Evolutionary conservation across 2,888 invertebrate genomes (phyloP), one percentile per base, ranked within the genome.

Genomic region (Lissonota sp.): DNA sequence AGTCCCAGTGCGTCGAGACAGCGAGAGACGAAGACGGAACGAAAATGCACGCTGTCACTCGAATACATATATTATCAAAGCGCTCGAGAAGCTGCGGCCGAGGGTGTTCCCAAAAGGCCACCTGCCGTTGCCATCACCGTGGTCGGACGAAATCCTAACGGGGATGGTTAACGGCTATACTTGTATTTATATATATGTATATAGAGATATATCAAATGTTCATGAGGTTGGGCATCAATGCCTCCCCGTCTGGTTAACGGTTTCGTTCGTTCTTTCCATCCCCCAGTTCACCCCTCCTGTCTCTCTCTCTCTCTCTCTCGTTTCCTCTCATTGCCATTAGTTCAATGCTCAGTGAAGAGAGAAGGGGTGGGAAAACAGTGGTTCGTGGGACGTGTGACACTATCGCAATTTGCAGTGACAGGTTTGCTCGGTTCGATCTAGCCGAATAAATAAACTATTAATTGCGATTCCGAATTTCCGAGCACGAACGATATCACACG

Each of bases 321-420:
- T 26, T 26, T 3, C 3, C 26, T 26, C n/a, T 53, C 26, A n/a
- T 2, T 46, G 6, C 57, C 42, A 42, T 63, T 40, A 55, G 53
- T 7, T 7, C 12, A 26, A 26, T 40, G 26, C 57, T 5, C 39
- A 14, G 39, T 40, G 37, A 57, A 64, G 57, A 55, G 55, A 10
- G 39, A 39, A 3, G 46, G 16, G 10, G 58, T 6, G n/a, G 42
- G 39, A 60, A 12, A 70, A 44, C 69, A 37, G 14, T 63, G 26
- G 8, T 46, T 66, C 53, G 55, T 14, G 53, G 49, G 57, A 12
- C 58, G 57, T 60, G 53, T 72, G 51, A 55, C 67, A 71, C 76
- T 76, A 80, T 80, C 66, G 71, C 60, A 40, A 71, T 76, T 60
- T 57, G 44, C 55, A 75, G 60, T 70, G 55, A 62, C 79, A 40